Conservation (phyloP, 2,113 vertebrate genomes). For the Larimichthys polyactis region DNA sequence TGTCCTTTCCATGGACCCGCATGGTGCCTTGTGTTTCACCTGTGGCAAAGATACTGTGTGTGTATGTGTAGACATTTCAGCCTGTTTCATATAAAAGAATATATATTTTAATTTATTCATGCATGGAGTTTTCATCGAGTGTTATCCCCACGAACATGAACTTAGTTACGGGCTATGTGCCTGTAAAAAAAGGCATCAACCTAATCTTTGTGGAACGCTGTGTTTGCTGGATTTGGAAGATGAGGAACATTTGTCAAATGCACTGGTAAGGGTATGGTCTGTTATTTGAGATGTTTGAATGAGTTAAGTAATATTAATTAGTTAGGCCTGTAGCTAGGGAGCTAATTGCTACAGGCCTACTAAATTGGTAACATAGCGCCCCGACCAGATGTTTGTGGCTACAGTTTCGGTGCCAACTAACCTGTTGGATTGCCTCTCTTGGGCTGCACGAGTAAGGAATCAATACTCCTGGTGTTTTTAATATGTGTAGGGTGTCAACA, state of each 20-base stretch:
- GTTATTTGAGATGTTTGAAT: background rate
- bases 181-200: conserved; percentile 28
- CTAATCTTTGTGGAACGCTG: conserved; percentile 26
- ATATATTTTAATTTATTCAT: background rate
- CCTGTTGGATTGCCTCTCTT: background rate
- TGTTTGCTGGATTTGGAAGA: conserved; percentile 32
- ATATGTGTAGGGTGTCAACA: background rate
- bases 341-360: no score
- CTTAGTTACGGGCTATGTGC: conserved; percentile 16
- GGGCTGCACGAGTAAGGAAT: background rate
- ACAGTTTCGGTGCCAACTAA: background rate
- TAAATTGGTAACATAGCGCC: background rate
- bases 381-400: background rate
- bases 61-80: background rate
- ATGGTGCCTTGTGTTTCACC: background rate
- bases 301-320: no score
- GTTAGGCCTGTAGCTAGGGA: background rate
- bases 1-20: background rate
- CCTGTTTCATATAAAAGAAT: background rate
- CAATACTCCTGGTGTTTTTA: background rate
- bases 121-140: background rate
- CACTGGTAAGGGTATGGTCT: background rate
- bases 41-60: background rate
- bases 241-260: conserved; percentile 20
- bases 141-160: conserved; percentile 10